Evolutionary conservation across 1,140 invertebrate species (phyloP).

Genomic region (Aplysia californica): DNA sequence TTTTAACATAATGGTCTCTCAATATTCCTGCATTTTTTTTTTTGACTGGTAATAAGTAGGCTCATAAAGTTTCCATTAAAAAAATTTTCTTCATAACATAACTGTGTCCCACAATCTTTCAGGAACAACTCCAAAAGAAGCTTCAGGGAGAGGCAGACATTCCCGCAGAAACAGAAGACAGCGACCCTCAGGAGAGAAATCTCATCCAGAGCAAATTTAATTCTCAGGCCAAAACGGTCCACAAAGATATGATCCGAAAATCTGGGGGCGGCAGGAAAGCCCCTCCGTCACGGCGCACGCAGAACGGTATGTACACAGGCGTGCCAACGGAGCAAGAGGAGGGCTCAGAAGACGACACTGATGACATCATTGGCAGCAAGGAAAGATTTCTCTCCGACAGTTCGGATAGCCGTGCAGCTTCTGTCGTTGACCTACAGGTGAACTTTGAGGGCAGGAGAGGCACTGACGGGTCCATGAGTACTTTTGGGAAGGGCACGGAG

Average conservation of each 20-base stretch:
- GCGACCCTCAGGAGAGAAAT: slow-evolving; percentile 40
- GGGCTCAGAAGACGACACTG: slow-evolving; percentile 12
- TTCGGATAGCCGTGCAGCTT: neutral
- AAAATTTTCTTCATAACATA: neutral
- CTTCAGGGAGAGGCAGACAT: slow-evolving; percentile 11
- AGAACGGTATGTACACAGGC: slow-evolving; percentile 35
- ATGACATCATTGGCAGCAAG: neutral
- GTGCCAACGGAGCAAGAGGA: slow-evolving; percentile 14
- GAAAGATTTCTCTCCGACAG: neutral
- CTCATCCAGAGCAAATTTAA: slow-evolving; percentile 41
- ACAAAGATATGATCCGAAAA: slow-evolving; percentile 41
- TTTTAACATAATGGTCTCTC: no score
- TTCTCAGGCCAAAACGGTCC: slow-evolving; percentile 39
- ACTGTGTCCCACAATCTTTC: no score
- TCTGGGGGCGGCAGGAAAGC: slow-evolving; percentile 4
- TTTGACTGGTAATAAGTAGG: neutral
- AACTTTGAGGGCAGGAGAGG: neutral
- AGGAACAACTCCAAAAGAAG: slow-evolving; percentile 38
- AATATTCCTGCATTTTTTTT: no score
- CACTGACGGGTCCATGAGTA: no score
- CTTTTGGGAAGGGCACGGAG: no score
- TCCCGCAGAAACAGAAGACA: slow-evolving; percentile 30
- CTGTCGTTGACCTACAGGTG: neutral
- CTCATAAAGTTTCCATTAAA: neutral
- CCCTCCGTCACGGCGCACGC: slow-evolving; percentile 21